Base-by-base conservation (phyloP, 2,888 invertebrate species). In the Sicus ferrugineus region DNA sequence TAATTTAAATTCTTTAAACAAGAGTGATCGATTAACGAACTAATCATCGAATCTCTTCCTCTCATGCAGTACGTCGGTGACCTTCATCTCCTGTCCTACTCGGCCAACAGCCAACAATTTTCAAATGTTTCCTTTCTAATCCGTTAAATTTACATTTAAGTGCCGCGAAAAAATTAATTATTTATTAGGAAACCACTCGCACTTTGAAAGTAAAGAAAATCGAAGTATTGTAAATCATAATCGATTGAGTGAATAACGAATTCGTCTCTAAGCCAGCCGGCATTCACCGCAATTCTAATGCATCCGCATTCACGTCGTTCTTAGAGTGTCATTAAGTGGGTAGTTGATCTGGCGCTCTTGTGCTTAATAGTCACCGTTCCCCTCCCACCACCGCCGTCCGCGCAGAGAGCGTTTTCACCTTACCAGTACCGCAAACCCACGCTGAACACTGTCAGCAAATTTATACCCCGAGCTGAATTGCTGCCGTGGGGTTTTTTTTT, bases 81-180 rank as follows among this genome's bases (percentile, higher is more conserved):
- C n/a, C n/a, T n/a, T n/a, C n/a, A n/a, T n/a, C n/a, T n/a, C n/a
- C n/a, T n/a, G n/a, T n/a, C n/a, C n/a, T n/a, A n/a, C n/a, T n/a
- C n/a, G n/a, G n/a, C n/a, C n/a, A n/a, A n/a, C n/a, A n/a, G n/a
- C n/a, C n/a, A n/a, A n/a, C n/a, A n/a, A n/a, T n/a, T n/a, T n/a
- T n/a, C 16, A 26, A 61, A 42, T 21, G 23, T 26, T 23, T 26
- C 23, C 23, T 38, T 42, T 38, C 42, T 61, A 61, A 34, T 42
- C 61, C 42, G 61, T 61, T 61, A 61, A 61, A 61, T 59, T 38
- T 21, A 38, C 59, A 59, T 59, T 59, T 34, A 21, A 21, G 2
- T 19, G 21, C 19, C 11, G 23, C 9, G n/a, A 11, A 19, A 31
- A 38, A 19, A 59, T 59, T 19, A 59, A 59, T 23, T 38, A 42